A percentile compares a stretch with the other conserved stretches of the same genome.
Conservation (phyloP, 2,888 invertebrate genomes). For the Trissolcus japonicus region DNA sequence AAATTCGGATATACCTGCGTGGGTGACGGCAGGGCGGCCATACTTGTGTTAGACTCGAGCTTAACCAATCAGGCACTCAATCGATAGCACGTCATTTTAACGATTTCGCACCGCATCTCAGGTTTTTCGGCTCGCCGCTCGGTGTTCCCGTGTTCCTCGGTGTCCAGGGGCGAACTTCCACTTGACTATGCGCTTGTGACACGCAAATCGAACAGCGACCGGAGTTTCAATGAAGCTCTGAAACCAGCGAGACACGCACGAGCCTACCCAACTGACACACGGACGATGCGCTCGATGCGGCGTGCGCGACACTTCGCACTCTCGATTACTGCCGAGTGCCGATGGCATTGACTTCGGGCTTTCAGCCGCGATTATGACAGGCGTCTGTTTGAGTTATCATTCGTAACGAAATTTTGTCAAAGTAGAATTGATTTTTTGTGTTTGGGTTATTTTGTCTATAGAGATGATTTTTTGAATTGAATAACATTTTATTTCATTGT, state of each 20-base stretch:
- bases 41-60: constrained; percentile 79
- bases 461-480: no score
- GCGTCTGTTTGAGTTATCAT: neutral
- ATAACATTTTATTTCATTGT: no score
- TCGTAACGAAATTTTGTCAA: neutral
- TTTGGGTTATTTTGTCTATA: no score
- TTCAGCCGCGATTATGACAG: constrained; percentile 1
- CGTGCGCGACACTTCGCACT: constrained; percentile 17
- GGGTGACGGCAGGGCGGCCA: constrained; percentile 91
- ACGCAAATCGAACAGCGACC: no score
- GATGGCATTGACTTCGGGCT: constrained; percentile 10
- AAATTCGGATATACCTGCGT: constrained; percentile 82
- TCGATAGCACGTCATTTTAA: constrained; percentile 70
- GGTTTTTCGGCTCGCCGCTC: neutral
- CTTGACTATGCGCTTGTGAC: neutral
- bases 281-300: constrained; percentile 23
- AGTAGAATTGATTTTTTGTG: no score
- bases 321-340: constrained; percentile 1
- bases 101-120: constrained; percentile 52
- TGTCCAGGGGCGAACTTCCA: no score
- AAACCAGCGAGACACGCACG: no score
- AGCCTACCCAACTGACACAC: constrained; percentile 1
- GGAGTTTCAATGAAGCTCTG: no score
- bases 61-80: constrained; percentile 74
- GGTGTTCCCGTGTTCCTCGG: neutral